Evolutionary conservation across 2,888 invertebrate genomes (phyloP), one percentile per base, ranked within the genome.

Genomic region (Oscheius sp.): DNA sequence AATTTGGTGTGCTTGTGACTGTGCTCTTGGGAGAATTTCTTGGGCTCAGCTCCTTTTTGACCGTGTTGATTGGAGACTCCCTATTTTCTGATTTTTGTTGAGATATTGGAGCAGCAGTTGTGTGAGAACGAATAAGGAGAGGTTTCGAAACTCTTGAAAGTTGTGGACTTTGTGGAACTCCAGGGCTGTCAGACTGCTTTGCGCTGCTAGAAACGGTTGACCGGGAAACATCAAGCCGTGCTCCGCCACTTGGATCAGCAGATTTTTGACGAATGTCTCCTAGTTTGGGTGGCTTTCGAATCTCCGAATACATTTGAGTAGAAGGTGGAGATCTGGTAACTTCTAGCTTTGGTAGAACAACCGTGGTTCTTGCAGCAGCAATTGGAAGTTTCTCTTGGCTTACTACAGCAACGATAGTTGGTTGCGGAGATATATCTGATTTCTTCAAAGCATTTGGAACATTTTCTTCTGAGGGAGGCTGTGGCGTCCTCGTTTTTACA

Each of bases 251-350:
- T 12, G 42, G 42, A 52, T 52, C 52, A 52, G 52, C 52, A n/a
- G 52, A 52, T 10, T 29, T 52, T 29, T 52, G 52, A 52, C 52
- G 52, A 27, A 52, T 25, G 27, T 52, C 25, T 20, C 52, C 52
- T 29, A 52, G 25, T 29, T 52, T 52, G 25, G 52, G 52, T 15
- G 52, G 52, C 29, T 55, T 55, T 20, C 20, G 33, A 2, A 33
- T 55, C 17, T 55, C 55, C 5, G 55, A 17, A 33, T 34, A 55
- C 3, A 34, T n/a, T 20, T 48, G 23, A 20, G 8, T 25, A 12
- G 48, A 17, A n/a, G n/a, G n/a, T n/a, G n/a, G n/a, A n/a, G n/a
- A n/a, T n/a, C n/a, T n/a, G n/a, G n/a, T n/a, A n/a, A n/a, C n/a
- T n/a, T n/a, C n/a, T n/a, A n/a, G n/a, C n/a, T n/a, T n/a, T n/a